Percentiles rank a stretch among this genome's conserved stretches.
These are phyloP conservation scores for Drosophila rhopaloa DNA, from an alignment of 1,140 invertebrate species.

Conservation along the genomic window DNA sequence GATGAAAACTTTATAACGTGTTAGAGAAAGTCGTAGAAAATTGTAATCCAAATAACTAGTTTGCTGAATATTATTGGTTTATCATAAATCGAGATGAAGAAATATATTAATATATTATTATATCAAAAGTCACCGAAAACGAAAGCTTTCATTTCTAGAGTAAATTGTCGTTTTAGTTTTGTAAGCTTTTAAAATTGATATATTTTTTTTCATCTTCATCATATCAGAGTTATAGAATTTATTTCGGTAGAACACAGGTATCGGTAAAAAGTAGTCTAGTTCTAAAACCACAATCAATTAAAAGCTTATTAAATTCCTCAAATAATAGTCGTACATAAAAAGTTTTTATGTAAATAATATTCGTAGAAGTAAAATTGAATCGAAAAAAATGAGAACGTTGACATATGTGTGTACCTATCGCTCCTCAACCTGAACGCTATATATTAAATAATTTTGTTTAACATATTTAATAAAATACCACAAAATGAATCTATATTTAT, in stretches of 20 bases:
- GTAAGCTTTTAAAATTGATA: too few relatives aligned
- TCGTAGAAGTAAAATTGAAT: constrained; percentile 56
- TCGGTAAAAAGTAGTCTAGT: constrained; percentile 46
- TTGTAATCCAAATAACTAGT: too few relatives aligned
- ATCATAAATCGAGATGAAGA: too few relatives aligned
- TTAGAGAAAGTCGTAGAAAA: too few relatives aligned
- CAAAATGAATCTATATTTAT: constrained; percentile 43
- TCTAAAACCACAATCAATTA: constrained; percentile 37
- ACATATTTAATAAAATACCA: constrained; percentile 53
- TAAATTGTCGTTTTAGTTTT: too few relatives aligned
- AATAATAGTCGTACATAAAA: background rate
- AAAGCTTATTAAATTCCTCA: constrained; percentile 42
- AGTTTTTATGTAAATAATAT: constrained; percentile 18
- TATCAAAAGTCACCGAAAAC: too few relatives aligned
- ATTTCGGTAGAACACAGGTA: constrained; percentile 58
- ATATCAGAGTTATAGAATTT: background rate
- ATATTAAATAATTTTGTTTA: constrained; percentile 59
- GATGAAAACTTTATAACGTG: too few relatives aligned
- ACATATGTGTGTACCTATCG: constrained; percentile 81
- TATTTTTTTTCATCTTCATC: too few relatives aligned
- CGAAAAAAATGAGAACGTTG: constrained; percentile 38
- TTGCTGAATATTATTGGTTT: too few relatives aligned
- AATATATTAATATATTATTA: too few relatives aligned
- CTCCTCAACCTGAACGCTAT: constrained; percentile 79
- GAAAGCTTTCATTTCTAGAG: too few relatives aligned